phyloP scores from a whole-genome alignment of 35 echinoderm and acorn worm genomes.

The Anneissia japonica region DNA sequence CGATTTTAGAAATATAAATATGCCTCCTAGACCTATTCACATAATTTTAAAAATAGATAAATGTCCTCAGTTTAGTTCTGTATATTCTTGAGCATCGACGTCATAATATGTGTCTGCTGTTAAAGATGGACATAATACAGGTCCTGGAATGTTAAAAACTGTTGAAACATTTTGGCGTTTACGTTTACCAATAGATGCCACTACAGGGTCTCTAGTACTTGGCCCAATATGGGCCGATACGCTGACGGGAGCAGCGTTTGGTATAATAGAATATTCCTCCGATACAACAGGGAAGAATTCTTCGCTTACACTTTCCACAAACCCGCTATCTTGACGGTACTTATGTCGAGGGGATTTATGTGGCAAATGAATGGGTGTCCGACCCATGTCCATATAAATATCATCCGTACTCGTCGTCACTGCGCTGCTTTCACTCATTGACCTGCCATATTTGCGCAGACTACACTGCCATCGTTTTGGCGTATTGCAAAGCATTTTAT shows the following conservation, averaged over 20 bases:
- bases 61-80: neutral
- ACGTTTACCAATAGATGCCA: neutral
- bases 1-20: too few species aligned
- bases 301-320: neutral
- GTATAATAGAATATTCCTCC: neutral
- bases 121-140: neutral
- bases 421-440: neutral
- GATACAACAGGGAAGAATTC: neutral
- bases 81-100: neutral
- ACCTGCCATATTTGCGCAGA: neutral
- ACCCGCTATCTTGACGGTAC: neutral
- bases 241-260: neutral
- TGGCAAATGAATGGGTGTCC: neutral
- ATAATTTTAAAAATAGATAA: too few species aligned
- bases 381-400: neutral
- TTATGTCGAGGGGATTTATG: neutral
- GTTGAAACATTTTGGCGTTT: neutral
- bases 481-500: neutral
- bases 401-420: neutral
- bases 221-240: neutral
- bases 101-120: neutral
- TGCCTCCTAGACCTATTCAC: too few species aligned
- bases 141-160: neutral
- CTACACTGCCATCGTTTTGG: neutral
- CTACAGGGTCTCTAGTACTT: neutral